These are phyloP conservation scores for Epinotia ramella DNA, from an alignment of 2,888 invertebrate species.

Conservation along the genomic window DNA sequence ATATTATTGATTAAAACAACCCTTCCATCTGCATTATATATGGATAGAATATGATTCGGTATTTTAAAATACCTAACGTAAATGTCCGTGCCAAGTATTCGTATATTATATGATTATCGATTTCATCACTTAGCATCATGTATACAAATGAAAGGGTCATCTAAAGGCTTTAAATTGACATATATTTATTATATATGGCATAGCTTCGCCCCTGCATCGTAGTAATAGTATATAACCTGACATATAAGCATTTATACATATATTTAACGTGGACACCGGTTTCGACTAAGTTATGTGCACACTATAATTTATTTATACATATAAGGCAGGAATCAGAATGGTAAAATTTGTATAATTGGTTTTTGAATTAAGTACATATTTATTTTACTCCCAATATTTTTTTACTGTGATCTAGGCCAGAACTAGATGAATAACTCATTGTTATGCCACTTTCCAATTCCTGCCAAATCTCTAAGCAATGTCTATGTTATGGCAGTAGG, in stretches of 20 bases:
- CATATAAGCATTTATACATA: conserved; percentile 41
- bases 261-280: conserved; percentile 37
- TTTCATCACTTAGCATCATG: not conserved
- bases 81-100: not conserved
- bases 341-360: not conserved
- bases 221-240: conserved; percentile 36
- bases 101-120: not conserved
- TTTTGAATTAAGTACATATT: not conserved
- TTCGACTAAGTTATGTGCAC: conserved; percentile 40
- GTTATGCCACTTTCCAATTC: conserved; percentile 37
- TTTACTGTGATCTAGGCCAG: not conserved
- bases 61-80: not conserved
- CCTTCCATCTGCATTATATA: not conserved
- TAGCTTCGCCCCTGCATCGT: conserved; percentile 32
- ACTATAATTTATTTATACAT: conserved; percentile 35
- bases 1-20: conserved; percentile 3
- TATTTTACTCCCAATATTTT: not conserved
- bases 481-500: conserved; percentile 23
- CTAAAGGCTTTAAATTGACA: conserved; percentile 22
- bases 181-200: conserved; percentile 19
- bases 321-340: conserved; percentile 23
- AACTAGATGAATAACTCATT: not conserved
- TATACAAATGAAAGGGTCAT: not conserved
- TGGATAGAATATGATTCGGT: not conserved
- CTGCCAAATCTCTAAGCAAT: conserved; percentile 50